Conservation (phyloP, 1,140 invertebrate genomes). For the Ceratosolen solmsi region DNA sequence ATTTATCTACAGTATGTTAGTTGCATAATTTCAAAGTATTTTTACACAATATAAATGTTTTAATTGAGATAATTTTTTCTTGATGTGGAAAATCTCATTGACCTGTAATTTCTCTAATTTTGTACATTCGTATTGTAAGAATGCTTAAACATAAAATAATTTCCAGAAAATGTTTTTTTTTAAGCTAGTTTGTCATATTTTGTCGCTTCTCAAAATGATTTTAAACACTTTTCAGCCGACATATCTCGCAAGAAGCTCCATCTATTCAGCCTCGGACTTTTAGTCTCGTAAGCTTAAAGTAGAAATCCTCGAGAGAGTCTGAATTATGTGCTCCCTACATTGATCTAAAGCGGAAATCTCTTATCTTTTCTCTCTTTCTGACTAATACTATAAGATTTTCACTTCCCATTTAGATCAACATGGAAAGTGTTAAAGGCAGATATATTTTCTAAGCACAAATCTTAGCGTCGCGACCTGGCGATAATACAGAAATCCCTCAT, state of each 20-base stretch:
- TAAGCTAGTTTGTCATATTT: neutral
- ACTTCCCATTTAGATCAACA: slow-evolving; percentile 4
- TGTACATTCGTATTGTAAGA: too few species aligned
- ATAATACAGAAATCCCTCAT: neutral
- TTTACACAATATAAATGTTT: too few species aligned
- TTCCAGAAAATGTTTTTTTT: too few species aligned
- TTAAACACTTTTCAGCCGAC: neutral
- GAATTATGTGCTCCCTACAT: slow-evolving; percentile 9
- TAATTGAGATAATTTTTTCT: too few species aligned
- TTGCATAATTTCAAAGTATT: too few species aligned
- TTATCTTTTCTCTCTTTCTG: slow-evolving; percentile 18
- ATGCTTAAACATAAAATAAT: too few species aligned
- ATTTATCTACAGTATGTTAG: too few species aligned
- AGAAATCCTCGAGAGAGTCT: slow-evolving; percentile 3
- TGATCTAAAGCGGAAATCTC: slow-evolving; percentile 3
- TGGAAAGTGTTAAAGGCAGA: neutral
- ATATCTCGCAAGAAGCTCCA: neutral
- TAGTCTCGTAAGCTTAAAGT: neutral
- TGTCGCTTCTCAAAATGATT: neutral
- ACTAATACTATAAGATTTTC: neutral
- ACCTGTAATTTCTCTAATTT: too few species aligned
- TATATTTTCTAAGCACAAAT: slow-evolving; percentile 1
- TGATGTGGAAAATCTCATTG: too few species aligned
- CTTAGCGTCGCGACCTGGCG: neutral
- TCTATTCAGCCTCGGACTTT: neutral